Evolutionary conservation across 2,888 invertebrate genomes (phyloP).

Genomic region (Pollenia angustigena): DNA sequence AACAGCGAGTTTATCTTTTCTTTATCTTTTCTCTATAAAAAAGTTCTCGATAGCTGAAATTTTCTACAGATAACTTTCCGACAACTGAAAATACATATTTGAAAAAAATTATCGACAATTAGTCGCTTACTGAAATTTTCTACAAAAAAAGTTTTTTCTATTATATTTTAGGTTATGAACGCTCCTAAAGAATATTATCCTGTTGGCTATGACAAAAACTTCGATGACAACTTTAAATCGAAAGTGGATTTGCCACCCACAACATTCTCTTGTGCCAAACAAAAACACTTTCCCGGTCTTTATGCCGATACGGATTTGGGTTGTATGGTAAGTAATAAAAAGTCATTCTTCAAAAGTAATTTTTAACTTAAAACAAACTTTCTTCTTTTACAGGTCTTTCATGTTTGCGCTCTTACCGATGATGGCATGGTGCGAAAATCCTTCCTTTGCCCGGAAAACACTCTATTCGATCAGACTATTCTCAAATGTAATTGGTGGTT

Average conservation of each 20-base stretch:
- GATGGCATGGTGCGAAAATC: constrained; percentile 96
- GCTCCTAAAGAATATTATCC: constrained; percentile 95
- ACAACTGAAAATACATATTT: background rate
- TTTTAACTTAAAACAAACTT: background rate
- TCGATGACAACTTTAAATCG: constrained; percentile 93
- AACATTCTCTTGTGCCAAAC: constrained; percentile 93
- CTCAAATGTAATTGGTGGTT: constrained; percentile 98
- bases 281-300: constrained; percentile 95
- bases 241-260: constrained; percentile 94
- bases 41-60: background rate
- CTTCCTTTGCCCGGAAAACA: constrained; percentile 95
- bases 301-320: constrained; percentile 95
- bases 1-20: too few relatives aligned
- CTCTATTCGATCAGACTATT: constrained; percentile 95
- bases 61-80: background rate
- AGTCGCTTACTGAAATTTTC: too few relatives aligned
- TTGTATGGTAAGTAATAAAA: constrained; percentile 89
- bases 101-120: background rate
- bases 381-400: constrained; percentile 89
- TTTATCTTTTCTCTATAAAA: too few relatives aligned
- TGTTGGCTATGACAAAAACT: constrained; percentile 94
- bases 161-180: constrained; percentile 89
- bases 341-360: background rate
- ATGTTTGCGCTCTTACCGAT: constrained; percentile 95
- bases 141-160: background rate